A percentile compares a stretch with the other conserved stretches of the same genome.
Evolutionary conservation across 2,113 vertebrate genomes (phyloP).

Genomic region (Grammomys surdaster): DNA sequence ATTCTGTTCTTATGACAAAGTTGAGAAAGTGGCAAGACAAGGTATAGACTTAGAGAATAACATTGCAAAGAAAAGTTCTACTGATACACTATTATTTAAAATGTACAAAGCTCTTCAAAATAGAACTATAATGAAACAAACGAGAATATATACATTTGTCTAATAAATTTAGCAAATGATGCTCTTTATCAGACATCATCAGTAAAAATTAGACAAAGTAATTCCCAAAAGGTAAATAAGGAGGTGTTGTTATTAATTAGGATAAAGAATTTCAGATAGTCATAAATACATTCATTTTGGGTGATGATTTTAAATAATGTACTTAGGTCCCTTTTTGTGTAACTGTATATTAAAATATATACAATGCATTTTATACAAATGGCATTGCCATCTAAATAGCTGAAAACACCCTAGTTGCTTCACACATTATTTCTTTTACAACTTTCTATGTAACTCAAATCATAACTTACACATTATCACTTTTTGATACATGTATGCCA

Average conservation of each 20-base stretch:
- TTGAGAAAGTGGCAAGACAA: background rate
- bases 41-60: background rate
- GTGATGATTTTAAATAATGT: background rate
- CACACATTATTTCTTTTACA: background rate
- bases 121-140: background rate
- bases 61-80: background rate
- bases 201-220: background rate
- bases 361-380: background rate
- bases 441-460: background rate
- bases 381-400: background rate
- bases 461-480: too few species aligned
- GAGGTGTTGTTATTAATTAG: background rate
- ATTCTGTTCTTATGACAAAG: background rate
- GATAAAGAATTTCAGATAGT: background rate
- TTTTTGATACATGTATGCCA: background rate
- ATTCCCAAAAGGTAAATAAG: background rate
- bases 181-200: background rate
- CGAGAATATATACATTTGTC: background rate
- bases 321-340: too few species aligned
- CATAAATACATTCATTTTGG: background rate
- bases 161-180: background rate
- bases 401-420: background rate
- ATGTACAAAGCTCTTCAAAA: background rate
- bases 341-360: background rate
- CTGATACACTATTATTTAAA: too few species aligned